Conservation (phyloP, 2,888 invertebrate genomes). For the Polyploca ridens region DNA sequence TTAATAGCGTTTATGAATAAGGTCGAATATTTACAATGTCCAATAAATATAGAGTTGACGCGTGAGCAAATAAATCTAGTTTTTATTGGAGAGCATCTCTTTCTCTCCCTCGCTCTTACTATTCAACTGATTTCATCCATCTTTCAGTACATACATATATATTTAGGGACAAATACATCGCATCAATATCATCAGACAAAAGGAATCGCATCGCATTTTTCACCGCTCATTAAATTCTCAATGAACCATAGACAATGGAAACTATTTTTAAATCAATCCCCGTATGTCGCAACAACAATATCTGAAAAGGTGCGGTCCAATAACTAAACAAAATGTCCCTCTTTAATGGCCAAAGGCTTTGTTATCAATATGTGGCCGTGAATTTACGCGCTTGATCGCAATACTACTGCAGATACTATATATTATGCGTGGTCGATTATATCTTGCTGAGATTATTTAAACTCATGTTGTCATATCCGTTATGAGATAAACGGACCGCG, state of each 20-base stretch:
- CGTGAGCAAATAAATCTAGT: too few relatives aligned
- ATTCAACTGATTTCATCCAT: background rate
- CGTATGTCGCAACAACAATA: background rate
- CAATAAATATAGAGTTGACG: too few relatives aligned
- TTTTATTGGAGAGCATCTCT: too few relatives aligned
- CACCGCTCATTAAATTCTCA: conserved; percentile 26
- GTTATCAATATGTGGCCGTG: background rate
- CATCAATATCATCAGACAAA: background rate
- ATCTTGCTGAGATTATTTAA: conserved; percentile 25
- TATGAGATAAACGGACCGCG: conserved; percentile 47
- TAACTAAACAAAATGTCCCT: background rate
- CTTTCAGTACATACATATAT: background rate
- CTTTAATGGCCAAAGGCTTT: background rate
- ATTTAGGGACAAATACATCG: background rate
- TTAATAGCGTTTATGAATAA: too few relatives aligned
- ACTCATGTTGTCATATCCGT: conserved; percentile 55
- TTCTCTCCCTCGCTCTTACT: too few relatives aligned
- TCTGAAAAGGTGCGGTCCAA: conserved; percentile 8
- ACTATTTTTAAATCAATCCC: conserved; percentile 6
- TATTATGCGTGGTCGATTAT: background rate
- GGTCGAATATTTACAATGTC: too few relatives aligned
- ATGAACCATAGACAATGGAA: conserved; percentile 25
- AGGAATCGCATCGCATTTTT: conserved; percentile 23
- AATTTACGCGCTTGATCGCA: background rate
- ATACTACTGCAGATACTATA: too few relatives aligned